A percentile compares a stretch with the other conserved stretches of the same genome.
Evolutionary conservation across 1,140 invertebrate species (phyloP).

Genomic region (Lasioglossum baleicum): DNA sequence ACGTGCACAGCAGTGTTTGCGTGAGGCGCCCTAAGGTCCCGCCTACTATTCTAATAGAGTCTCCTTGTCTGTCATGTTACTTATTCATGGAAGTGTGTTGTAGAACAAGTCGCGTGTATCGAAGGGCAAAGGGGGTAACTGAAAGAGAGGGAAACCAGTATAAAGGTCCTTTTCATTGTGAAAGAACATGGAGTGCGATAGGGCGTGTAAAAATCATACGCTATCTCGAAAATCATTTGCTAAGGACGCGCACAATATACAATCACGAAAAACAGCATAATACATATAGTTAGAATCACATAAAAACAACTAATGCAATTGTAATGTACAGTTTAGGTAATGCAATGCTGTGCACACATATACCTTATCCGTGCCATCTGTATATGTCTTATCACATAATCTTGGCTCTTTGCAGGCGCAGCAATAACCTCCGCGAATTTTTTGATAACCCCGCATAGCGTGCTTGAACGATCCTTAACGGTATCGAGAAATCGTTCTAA

Average conservation of each 20-base stretch:
- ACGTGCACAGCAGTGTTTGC: not conserved
- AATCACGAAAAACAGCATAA: not conserved
- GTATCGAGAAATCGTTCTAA: slow-evolving; percentile 16
- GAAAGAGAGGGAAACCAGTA: slow-evolving; percentile 21
- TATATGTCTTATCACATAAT: slow-evolving; percentile 21
- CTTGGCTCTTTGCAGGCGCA: not conserved
- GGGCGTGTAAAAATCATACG: slow-evolving; percentile 3
- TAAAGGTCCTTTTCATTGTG: slow-evolving; percentile 31
- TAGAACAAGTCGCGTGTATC: slow-evolving; percentile 34
- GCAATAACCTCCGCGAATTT: slow-evolving; percentile 31
- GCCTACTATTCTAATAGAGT: slow-evolving; percentile 39
- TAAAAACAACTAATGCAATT: not conserved
- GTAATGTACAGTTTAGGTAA: slow-evolving; percentile 5
- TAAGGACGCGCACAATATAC: not conserved
- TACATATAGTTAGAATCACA: too few relatives aligned
- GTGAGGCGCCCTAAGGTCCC: slow-evolving; percentile 48
- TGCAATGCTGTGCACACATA: not conserved
- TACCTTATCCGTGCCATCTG: not conserved
- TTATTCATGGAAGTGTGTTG: slow-evolving; percentile 40
- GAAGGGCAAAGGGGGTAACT: slow-evolving; percentile 18
- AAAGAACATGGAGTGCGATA: slow-evolving; percentile 11
- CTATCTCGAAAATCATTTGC: not conserved
- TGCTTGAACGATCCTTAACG: slow-evolving; percentile 6
- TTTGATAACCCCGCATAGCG: slow-evolving; percentile 20
- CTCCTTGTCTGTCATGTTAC: slow-evolving; percentile 38